Conservation (phyloP, 2,113 vertebrate species). For the Prunella fulvescens region DNA sequence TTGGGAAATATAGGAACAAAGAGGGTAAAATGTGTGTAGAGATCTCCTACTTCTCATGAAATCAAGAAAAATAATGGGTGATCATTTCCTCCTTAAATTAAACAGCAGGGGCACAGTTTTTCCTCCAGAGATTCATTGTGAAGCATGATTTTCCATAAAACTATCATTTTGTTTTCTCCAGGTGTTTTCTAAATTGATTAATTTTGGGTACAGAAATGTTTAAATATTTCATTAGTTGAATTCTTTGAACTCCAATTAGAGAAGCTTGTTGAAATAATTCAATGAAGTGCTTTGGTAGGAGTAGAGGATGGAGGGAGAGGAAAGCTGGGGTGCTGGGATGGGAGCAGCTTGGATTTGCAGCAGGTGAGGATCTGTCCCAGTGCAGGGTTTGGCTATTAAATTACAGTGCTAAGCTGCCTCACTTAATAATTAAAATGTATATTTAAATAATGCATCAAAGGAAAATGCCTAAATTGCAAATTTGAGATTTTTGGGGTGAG, state of each 20-base stretch:
- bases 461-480: conserved; percentile 40
- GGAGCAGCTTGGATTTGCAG: neutral
- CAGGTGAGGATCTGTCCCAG: neutral
- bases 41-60: neutral
- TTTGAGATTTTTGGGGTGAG: neutral
- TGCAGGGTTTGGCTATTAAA: neutral
- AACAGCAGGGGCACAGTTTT: neutral
- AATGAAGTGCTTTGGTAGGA: neutral
- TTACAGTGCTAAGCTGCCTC: neutral
- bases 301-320: neutral
- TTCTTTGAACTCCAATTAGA: neutral
- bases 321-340: neutral
- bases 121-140: accelerated
- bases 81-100: neutral
- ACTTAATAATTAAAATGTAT: conserved; percentile 45
- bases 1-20: neutral
- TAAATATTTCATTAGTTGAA: neutral
- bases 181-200: neutral
- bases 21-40: neutral
- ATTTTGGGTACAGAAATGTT: neutral
- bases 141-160: neutral
- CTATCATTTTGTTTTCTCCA: neutral
- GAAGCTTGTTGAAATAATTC: neutral
- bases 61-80: neutral
- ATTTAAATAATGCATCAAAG: conserved; percentile 57